phyloP scores from a whole-genome alignment of 2,113 vertebrate genomes.

The Rhea americana region DNA sequence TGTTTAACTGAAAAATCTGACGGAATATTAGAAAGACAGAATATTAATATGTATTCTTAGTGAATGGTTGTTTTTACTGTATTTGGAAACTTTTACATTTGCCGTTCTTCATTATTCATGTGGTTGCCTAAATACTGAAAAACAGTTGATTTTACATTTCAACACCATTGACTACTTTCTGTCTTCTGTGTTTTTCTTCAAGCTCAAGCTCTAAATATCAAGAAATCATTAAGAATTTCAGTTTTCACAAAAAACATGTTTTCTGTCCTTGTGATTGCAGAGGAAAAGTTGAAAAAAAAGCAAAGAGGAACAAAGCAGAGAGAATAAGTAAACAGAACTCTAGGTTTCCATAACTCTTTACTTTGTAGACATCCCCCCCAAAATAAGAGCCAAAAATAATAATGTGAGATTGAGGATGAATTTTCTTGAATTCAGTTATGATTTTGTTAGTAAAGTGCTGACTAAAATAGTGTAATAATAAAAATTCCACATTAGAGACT shows the following conservation, averaged over 20 bases:
- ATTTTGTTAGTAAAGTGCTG: neutral
- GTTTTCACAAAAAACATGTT: neutral
- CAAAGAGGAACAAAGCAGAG: neutral
- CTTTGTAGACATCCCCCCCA: fast-evolving
- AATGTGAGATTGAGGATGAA: neutral
- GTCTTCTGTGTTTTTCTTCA: neutral
- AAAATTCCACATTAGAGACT: neutral
- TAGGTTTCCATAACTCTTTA: neutral
- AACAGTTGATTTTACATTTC: neutral
- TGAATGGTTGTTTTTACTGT: neutral
- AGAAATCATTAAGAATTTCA: neutral
- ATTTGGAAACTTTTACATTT: neutral
- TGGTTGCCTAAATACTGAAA: neutral
- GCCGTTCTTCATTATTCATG: neutral
- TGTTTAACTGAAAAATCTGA: neutral
- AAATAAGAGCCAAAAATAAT: neutral
- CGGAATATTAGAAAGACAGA: neutral
- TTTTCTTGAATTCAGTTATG: neutral
- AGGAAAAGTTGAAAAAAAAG: neutral
- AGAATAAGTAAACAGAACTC: neutral
- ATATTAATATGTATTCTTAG: neutral
- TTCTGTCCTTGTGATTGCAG: neutral
- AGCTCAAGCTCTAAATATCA: neutral
- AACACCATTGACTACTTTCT: neutral
- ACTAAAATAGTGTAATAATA: neutral